Evolutionary conservation across 2,113 vertebrate genomes (phyloP).

Genomic region (Antigone vipio): DNA sequence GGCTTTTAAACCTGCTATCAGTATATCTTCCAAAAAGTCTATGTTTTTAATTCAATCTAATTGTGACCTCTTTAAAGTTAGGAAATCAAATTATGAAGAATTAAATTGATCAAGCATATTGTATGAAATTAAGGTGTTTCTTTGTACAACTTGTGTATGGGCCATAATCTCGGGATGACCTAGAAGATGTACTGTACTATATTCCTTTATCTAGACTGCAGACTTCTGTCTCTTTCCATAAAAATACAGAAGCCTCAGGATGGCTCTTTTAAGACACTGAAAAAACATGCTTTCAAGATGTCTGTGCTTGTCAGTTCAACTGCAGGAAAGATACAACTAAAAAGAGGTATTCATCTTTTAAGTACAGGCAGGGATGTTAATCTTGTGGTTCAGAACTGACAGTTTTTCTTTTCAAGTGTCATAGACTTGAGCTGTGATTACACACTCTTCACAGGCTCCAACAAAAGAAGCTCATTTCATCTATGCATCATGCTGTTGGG

Average conservation of each 20-base stretch:
- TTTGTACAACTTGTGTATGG: not conserved
- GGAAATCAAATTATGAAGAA: not conserved
- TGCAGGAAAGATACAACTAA: conserved; percentile 14
- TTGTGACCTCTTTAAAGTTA: not conserved
- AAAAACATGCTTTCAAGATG: conserved; percentile 33
- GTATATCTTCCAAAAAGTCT: not conserved
- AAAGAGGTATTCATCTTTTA: conserved; percentile 43
- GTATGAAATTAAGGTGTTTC: not conserved
- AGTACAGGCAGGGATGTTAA: conserved; percentile 47
- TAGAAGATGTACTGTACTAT: not conserved
- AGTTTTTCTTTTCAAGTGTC: conserved; percentile 62
- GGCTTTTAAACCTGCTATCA: not conserved
- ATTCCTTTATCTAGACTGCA: not conserved
- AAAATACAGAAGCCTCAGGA: not conserved
- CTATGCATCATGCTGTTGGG: conserved; percentile 6
- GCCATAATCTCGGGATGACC: not conserved
- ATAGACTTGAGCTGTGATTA: conserved; percentile 58
- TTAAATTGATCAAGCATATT: not conserved
- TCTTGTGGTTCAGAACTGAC: conserved; percentile 45
- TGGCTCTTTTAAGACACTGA: not conserved
- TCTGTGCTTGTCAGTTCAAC: conserved; percentile 37
- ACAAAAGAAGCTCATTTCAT: conserved; percentile 40
- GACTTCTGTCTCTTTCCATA: conserved; percentile 5
- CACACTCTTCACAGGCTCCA: conserved; percentile 20
- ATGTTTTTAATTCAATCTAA: not conserved